Evolutionary conservation across 2,113 vertebrate genomes (phyloP).

Genomic region (Rhadina sibilatrix): DNA sequence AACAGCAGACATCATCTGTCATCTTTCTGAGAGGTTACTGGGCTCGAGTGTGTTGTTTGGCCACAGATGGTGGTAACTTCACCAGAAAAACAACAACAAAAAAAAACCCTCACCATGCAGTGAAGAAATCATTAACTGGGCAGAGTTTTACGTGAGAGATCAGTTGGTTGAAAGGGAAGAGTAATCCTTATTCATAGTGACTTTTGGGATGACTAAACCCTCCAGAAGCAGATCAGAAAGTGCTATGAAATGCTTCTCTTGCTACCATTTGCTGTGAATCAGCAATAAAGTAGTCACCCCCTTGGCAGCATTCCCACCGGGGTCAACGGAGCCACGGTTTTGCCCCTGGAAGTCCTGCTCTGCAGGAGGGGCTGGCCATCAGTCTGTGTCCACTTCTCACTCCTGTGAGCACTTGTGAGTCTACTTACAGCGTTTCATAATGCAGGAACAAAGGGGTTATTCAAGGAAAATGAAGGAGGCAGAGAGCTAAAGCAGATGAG

Average conservation of each 20-base stretch:
- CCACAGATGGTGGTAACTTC: slow-evolving; percentile 21
- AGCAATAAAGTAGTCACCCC: background rate
- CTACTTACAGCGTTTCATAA: slow-evolving; percentile 12
- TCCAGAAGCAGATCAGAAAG: slow-evolving; percentile 1
- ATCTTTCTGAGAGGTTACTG: slow-evolving; percentile 53
- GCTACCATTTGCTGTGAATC: background rate
- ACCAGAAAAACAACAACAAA: slow-evolving; percentile 34
- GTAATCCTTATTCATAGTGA: background rate
- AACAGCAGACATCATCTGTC: slow-evolving; percentile 33
- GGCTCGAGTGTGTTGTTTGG: slow-evolving; percentile 42
- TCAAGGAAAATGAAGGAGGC: background rate
- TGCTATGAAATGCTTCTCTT: background rate
- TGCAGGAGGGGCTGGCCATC: background rate
- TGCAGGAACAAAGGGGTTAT: slow-evolving; percentile 30
- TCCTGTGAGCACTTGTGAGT: background rate
- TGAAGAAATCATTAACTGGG: background rate
- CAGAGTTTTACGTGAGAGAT: background rate
- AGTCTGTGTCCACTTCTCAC: background rate
- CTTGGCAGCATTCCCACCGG: background rate
- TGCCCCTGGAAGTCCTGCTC: background rate
- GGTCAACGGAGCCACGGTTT: background rate
- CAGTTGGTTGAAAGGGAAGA: background rate
- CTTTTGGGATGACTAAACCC: slow-evolving; percentile 35
- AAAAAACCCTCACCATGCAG: background rate
- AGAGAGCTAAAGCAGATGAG: slow-evolving; percentile 46